Base-by-base conservation (phyloP, 2,888 invertebrate species). In the Polyploca ridens region DNA sequence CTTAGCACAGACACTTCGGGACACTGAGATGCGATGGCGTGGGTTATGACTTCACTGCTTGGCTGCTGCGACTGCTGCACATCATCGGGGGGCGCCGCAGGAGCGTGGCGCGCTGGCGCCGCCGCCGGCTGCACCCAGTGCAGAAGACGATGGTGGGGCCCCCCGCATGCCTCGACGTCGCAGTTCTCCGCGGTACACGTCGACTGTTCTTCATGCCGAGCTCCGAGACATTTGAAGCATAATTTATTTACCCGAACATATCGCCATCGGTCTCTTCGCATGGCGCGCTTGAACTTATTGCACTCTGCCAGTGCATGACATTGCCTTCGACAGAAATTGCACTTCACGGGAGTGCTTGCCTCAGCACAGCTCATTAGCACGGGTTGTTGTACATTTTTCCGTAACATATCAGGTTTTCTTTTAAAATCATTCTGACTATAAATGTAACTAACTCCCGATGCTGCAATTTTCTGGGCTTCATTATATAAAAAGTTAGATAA, bases 1-100 rank as follows among this genome's bases (percentile, higher is more conserved):
- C 70, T 62, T 64, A 70, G 69, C 16, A 73, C 59, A 33, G 71
- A 10, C 16, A 72, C 69, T 61, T 63, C 59, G 14, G 62, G 58
- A 8, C 54, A 61, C 58, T 62, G 63, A 38, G 58, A n/a, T 41
- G 58, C 63, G 54, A 35, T 64, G 14, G 10, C 41, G 10, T 44
- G 41, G 41, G 5, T 44, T 44, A 44, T 10, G 41, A 10, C 10
- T 44, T 44, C 41, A 44, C 41, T 44, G 41, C 41, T 44, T 5
- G 41, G 8, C 41, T 44, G 41, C 13, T 44, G 41, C 8, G 41
- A 44, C 8, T 10, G 41, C 41, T 44, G 41, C 6, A 10, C 41
- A 35, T 35, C 35, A 10, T 44, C 41, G 41, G 8, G 8, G 41
- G 41, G 13, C 11, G 41, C 11, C 41, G 41, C 7, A 3, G 41